These are phyloP conservation scores for Microplitis manilae DNA, from an alignment of 2,888 invertebrate genomes.

Conservation along the genomic window DNA sequence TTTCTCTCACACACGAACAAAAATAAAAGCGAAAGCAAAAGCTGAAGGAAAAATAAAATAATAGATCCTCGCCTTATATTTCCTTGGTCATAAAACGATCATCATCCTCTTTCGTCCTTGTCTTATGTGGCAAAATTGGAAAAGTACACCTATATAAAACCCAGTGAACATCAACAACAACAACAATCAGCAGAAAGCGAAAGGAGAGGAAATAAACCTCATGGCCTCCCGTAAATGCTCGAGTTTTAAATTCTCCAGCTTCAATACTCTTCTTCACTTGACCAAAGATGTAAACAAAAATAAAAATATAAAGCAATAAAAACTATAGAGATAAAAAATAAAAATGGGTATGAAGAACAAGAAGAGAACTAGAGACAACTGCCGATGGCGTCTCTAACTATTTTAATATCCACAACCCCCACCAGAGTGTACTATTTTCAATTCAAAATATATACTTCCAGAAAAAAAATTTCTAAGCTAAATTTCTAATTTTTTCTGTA, in stretches of 20 bases:
- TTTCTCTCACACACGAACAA: slow-evolving; percentile 11
- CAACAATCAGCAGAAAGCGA: neutral
- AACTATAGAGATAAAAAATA: slow-evolving; percentile 5
- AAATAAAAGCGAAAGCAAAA: slow-evolving; percentile 8
- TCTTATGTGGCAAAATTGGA: slow-evolving; percentile 57
- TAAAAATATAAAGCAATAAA: neutral
- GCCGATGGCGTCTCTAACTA: too few relatives aligned
- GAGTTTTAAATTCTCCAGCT: neutral
- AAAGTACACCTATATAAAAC: slow-evolving; percentile 60
- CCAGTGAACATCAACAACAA: slow-evolving; percentile 11
- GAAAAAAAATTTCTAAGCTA: too few relatives aligned
- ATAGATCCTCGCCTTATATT: slow-evolving; percentile 40
- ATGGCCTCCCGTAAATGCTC: slow-evolving; percentile 1
- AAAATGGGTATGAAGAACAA: slow-evolving; percentile 6
- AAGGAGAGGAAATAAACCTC: neutral
- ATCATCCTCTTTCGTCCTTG: slow-evolving; percentile 33
- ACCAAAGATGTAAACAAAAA: neutral
- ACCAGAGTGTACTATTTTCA: neutral
- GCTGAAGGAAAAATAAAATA: slow-evolving; percentile 3
- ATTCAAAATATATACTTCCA: too few relatives aligned
- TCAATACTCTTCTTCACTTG: neutral
- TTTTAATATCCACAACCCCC: too few relatives aligned
- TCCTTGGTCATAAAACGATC: slow-evolving; percentile 53
- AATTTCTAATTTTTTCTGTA: too few relatives aligned
- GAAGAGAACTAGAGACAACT: slow-evolving; percentile 16